Percentiles rank a stretch among this genome's conserved stretches.
phyloP scores from a whole-genome alignment of 2,888 invertebrate genomes.

The Microctonus brassicae region DNA sequence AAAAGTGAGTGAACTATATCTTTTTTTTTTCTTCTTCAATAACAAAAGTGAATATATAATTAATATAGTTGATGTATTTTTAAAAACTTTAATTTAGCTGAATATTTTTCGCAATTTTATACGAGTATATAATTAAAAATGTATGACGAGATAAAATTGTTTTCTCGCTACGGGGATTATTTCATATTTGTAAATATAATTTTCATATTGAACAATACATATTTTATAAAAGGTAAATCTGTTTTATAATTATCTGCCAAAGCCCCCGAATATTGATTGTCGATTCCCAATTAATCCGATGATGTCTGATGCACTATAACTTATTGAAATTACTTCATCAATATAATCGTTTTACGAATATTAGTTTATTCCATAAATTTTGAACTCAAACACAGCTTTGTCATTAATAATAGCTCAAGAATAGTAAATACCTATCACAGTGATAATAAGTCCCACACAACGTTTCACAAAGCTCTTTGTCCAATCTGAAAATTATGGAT shows the following conservation, averaged over 20 bases:
- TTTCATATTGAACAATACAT: not conserved
- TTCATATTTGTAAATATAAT: constrained; percentile 4
- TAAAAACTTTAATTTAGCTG: not conserved
- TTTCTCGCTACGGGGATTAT: not conserved
- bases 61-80: not conserved
- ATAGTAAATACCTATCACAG: not conserved
- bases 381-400: not conserved
- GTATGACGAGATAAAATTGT: not conserved
- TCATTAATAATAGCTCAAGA: too few relatives aligned
- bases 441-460: not conserved
- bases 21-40: not conserved
- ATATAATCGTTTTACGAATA: not conserved
- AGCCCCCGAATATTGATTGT: not conserved
- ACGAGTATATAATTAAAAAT: not conserved
- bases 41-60: not conserved
- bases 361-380: not conserved
- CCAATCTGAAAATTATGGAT: constrained; percentile 36
- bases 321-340: not conserved
- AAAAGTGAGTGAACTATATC: constrained; percentile 44
- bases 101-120: constrained; percentile 21
- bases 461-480: not conserved
- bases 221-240: not conserved
- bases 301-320: not conserved
- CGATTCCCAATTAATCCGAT: not conserved
- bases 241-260: not conserved